phyloP scores from a whole-genome alignment of 2,888 invertebrate genomes.

The Arctia plantaginis region DNA sequence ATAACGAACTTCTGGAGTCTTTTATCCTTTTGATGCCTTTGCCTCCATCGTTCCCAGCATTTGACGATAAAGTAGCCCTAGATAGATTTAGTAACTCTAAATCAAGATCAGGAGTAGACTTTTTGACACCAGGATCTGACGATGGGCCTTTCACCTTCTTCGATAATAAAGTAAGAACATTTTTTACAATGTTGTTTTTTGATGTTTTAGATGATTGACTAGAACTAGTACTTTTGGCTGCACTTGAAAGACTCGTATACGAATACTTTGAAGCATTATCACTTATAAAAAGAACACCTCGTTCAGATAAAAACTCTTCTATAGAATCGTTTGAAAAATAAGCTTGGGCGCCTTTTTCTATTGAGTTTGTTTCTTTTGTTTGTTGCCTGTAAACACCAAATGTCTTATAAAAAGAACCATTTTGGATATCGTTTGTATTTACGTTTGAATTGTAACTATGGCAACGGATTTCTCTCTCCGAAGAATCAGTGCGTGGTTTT shows the following conservation, averaged over 20 bases:
- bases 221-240: conserved; percentile 50
- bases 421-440: conserved; percentile 8
- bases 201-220: conserved; percentile 70
- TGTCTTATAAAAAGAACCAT: conserved; percentile 4
- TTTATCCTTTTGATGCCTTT: conserved; percentile 54
- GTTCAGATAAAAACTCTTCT: conserved; percentile 75
- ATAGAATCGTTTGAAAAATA: conserved; percentile 76
- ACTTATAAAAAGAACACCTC: conserved; percentile 64
- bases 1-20: conserved; percentile 72
- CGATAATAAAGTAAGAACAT: conserved; percentile 64
- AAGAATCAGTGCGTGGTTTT: conserved; percentile 32
- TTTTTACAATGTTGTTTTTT: conserved; percentile 70
- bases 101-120: conserved; percentile 57
- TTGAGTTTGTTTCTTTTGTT: conserved; percentile 52
- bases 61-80: conserved; percentile 67
- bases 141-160: conserved; percentile 62
- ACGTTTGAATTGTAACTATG: conserved; percentile 49
- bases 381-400: conserved; percentile 23
- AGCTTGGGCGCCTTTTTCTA: conserved; percentile 72
- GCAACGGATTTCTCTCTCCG: conserved; percentile 70
- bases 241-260: conserved; percentile 55
- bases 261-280: conserved; percentile 71
- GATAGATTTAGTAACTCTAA: conserved; percentile 76
- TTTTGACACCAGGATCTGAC: conserved; percentile 69
- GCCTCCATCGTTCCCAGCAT: conserved; percentile 61